Evolutionary conservation across 2,888 invertebrate genomes (phyloP).

Genomic region (Zele albiditarsus): DNA sequence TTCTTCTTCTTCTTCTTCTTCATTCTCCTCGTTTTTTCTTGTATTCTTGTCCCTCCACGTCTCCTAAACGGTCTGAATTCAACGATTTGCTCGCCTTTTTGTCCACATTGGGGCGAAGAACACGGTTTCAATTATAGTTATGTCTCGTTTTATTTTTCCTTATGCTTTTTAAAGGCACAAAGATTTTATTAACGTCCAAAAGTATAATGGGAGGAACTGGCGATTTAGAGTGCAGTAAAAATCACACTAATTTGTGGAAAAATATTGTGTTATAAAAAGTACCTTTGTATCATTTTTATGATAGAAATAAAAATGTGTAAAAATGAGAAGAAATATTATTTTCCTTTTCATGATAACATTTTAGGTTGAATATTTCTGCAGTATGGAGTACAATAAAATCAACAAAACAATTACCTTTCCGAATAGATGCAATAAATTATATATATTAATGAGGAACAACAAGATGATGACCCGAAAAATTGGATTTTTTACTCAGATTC

Average conservation of each 20-base stretch:
- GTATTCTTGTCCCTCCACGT: slow-evolving; percentile 10
- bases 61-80: neutral
- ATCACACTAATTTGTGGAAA: too few relatives aligned
- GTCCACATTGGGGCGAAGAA: neutral
- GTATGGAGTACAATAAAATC: too few relatives aligned
- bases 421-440: too few relatives aligned
- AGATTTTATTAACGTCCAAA: slow-evolving; percentile 5
- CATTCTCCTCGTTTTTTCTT: slow-evolving; percentile 37
- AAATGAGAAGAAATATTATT: neutral
- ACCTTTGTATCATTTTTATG: too few relatives aligned
- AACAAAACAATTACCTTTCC: too few relatives aligned
- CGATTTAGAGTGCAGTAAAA: too few relatives aligned
- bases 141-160: neutral
- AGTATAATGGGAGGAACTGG: neutral
- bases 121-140: slow-evolving; percentile 19
- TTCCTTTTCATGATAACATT: neutral
- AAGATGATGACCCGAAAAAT: too few relatives aligned
- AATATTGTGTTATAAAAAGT: too few relatives aligned
- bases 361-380: too few relatives aligned
- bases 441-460: too few relatives aligned
- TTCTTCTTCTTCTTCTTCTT: slow-evolving; percentile 42
- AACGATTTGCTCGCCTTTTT: slow-evolving; percentile 20
- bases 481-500: too few relatives aligned
- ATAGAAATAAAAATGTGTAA: neutral
- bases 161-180: neutral